Conservation (phyloP, 1,140 invertebrate genomes). For the Drosophila nebulosa region DNA sequence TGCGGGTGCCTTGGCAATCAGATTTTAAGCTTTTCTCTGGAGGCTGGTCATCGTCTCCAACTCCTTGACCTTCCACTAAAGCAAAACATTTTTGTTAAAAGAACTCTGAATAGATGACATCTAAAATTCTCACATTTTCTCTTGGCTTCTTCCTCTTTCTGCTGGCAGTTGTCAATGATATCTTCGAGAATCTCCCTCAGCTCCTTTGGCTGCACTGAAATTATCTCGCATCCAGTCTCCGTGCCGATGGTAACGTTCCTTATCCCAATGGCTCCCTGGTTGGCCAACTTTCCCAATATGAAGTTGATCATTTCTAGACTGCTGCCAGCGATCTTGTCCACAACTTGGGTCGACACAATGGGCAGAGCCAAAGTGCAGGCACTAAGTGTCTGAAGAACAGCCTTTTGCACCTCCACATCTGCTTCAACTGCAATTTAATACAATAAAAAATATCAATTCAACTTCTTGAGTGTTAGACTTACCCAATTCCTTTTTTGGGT, state of each 20-base stretch:
- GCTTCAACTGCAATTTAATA: constrained; percentile 52
- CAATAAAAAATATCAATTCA: background rate
- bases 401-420: constrained; percentile 85
- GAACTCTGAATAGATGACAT: too few relatives aligned
- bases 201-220: constrained; percentile 87
- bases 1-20: constrained; percentile 38
- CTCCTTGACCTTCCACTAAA: constrained; percentile 43
- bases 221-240: constrained; percentile 84
- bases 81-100: background rate
- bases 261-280: constrained; percentile 91
- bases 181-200: constrained; percentile 86
- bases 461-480: constrained; percentile 7
- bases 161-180: constrained; percentile 64
- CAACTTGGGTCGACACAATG: constrained; percentile 87
- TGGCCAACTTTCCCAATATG: constrained; percentile 92
- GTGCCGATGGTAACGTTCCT: constrained; percentile 85
- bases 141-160: constrained; percentile 75
- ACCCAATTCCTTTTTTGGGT: constrained; percentile 67
- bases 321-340: constrained; percentile 84
- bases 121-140: constrained; percentile 81
- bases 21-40: constrained; percentile 45
- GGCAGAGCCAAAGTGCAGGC: constrained; percentile 90
- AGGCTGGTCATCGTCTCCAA: constrained; percentile 18
- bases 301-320: constrained; percentile 87
- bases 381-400: constrained; percentile 88